Percentiles rank a stretch among this genome's conserved stretches.
These are phyloP conservation scores for Heliocidaris erythrogramma DNA, from an alignment of 35 echinoderm and acorn worm species.

Conservation along the genomic window DNA sequence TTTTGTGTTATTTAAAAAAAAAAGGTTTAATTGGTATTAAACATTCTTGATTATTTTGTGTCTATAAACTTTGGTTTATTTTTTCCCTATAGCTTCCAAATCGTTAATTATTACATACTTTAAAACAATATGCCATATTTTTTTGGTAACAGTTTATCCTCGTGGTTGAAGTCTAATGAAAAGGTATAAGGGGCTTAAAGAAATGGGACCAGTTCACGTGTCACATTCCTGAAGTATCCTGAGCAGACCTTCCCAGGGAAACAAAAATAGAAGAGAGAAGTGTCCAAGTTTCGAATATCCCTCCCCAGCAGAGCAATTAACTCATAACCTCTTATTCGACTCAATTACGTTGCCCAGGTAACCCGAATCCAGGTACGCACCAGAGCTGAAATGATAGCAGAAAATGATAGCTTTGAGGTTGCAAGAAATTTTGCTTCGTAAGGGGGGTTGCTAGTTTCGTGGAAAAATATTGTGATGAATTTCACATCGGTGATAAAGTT, in stretches of 20 bases:
- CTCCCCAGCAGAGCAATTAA: background rate
- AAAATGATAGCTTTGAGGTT: background rate
- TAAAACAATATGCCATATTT: background rate
- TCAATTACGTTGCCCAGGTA: constrained; percentile 10
- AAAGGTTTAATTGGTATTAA: no score
- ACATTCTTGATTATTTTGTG: no score
- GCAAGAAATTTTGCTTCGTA: background rate
- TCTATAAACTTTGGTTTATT: no score
- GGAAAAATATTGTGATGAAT: background rate
- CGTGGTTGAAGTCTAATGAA: no score
- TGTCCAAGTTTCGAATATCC: background rate
- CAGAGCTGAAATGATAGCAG: background rate
- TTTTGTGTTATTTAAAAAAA: no score
- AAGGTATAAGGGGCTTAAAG: background rate
- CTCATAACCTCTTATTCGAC: constrained; percentile 2
- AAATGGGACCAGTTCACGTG: background rate
- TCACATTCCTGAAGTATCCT: background rate
- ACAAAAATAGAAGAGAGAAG: background rate
- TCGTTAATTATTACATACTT: background rate
- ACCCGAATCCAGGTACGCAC: background rate
- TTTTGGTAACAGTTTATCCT: background rate
- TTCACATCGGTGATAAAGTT: background rate
- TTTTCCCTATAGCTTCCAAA: no score
- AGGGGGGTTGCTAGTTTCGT: no score
- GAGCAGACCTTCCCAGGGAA: background rate